Evolutionary conservation across 2,797 vertebrate species (phyloP).

Genomic region (Rhodeus uyekii): DNA sequence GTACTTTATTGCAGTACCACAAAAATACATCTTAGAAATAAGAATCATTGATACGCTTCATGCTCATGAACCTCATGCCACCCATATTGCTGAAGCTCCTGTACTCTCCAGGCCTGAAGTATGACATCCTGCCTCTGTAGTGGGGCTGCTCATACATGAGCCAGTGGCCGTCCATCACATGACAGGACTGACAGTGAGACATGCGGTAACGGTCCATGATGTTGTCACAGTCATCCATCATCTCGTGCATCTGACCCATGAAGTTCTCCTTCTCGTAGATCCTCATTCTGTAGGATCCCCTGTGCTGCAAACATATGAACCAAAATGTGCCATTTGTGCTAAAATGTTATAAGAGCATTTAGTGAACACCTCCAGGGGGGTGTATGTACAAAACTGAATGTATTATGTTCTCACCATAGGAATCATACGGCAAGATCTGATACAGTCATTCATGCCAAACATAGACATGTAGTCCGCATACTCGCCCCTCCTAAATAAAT

Average conservation of each 20-base stretch:
- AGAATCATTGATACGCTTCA: conserved; percentile 72
- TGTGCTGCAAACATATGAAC: conserved; percentile 61
- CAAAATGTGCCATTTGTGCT: neutral
- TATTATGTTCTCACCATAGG: conserved; percentile 46
- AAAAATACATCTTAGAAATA: conserved; percentile 26
- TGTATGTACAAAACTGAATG: neutral
- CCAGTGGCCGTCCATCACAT: conserved; percentile 75
- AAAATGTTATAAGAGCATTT: conserved; percentile 10
- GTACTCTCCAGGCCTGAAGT: conserved; percentile 78
- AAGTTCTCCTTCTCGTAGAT: conserved; percentile 75
- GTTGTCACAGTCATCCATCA: conserved; percentile 75
- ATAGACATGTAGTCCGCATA: conserved; percentile 57
- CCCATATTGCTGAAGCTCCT: conserved; percentile 72
- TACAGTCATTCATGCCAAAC: conserved; percentile 58
- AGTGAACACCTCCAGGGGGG: neutral
- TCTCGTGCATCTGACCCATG: conserved; percentile 71
- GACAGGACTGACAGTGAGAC: conserved; percentile 75
- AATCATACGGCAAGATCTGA: conserved; percentile 62
- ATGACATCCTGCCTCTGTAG: conserved; percentile 75
- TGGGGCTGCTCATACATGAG: conserved; percentile 73
- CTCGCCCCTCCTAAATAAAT: conserved; percentile 62
- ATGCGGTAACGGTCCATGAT: conserved; percentile 73
- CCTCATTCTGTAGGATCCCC: conserved; percentile 73
- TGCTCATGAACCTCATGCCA: conserved; percentile 70
- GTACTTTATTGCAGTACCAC: conserved; percentile 8